These are phyloP conservation scores for Ageneiosus marmoratus DNA, from an alignment of 2,113 vertebrate genomes.

Conservation along the genomic window DNA sequence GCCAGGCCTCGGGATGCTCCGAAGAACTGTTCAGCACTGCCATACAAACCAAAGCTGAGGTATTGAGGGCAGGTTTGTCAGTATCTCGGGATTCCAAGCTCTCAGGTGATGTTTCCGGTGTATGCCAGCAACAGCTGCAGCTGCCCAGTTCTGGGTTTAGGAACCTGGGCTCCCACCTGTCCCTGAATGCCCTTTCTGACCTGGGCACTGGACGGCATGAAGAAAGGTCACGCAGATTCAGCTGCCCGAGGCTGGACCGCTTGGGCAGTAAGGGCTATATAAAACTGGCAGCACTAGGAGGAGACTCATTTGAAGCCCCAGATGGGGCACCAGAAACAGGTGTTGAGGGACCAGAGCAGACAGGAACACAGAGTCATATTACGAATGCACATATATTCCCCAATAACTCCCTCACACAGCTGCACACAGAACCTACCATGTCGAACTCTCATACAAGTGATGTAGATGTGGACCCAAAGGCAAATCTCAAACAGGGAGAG, in stretches of 20 bases:
- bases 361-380: slow-evolving; percentile 61
- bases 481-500: slow-evolving; percentile 5
- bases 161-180: slow-evolving; percentile 69
- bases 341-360: slow-evolving; percentile 37
- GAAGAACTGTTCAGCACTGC: slow-evolving; percentile 19
- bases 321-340: slow-evolving; percentile 58
- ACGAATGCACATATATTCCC: slow-evolving; percentile 9
- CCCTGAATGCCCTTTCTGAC: slow-evolving; percentile 71
- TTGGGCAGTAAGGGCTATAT: slow-evolving; percentile 92
- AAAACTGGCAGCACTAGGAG: slow-evolving; percentile 81
- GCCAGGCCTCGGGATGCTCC: slow-evolving; percentile 39
- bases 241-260: slow-evolving; percentile 81
- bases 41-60: slow-evolving; percentile 45
- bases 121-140: slow-evolving; percentile 66
- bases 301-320: slow-evolving; percentile 83
- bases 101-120: slow-evolving; percentile 66
- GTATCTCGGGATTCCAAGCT: slow-evolving; percentile 53
- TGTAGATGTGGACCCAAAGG: slow-evolving; percentile 16
- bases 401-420: slow-evolving; percentile 7
- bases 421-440: slow-evolving; percentile 19
- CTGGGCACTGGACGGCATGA: slow-evolving; percentile 62
- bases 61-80: slow-evolving; percentile 29
- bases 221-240: slow-evolving; percentile 75
- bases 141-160: slow-evolving; percentile 63
- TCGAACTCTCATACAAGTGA: slow-evolving; percentile 5